These are phyloP conservation scores for Bradypus variegatus DNA, from an alignment of 2,797 vertebrate species.

Conservation along the genomic window DNA sequence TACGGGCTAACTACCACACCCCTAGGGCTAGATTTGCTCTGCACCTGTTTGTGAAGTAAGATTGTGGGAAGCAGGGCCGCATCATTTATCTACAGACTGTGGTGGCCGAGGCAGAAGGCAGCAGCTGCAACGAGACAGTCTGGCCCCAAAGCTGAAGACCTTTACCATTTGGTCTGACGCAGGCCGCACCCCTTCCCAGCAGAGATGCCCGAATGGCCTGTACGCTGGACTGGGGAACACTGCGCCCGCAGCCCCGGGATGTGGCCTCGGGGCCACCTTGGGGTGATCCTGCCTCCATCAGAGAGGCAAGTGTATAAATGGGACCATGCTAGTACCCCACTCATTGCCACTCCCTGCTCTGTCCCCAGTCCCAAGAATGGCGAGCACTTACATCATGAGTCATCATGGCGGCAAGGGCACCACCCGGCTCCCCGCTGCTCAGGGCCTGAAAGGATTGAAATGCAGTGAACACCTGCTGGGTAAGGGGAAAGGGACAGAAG, in stretches of 20 bases:
- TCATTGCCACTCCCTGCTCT: too few relatives aligned
- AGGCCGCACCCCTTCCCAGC: background rate
- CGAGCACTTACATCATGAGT: slow-evolving; percentile 48
- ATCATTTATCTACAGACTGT: background rate
- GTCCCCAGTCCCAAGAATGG: fast-evolving
- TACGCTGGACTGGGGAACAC: background rate
- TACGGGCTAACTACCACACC: background rate
- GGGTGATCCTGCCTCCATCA: background rate
- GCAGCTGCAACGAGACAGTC: background rate
- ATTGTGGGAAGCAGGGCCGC: background rate
- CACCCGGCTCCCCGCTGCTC: background rate
- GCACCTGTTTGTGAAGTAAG: background rate
- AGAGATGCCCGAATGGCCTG: background rate
- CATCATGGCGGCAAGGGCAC: background rate
- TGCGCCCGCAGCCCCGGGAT: background rate
- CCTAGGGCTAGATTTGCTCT: background rate
- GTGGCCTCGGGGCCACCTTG: background rate
- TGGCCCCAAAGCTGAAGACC: background rate
- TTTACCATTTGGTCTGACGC: background rate
- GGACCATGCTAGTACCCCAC: background rate
- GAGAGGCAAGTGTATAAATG: background rate
- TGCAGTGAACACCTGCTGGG: background rate
- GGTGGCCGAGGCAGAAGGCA: background rate
- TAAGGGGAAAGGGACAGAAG: background rate
- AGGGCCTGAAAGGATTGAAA: slow-evolving; percentile 33